phyloP scores from a whole-genome alignment of 2,797 vertebrate species.

The Varecia variegata region DNA sequence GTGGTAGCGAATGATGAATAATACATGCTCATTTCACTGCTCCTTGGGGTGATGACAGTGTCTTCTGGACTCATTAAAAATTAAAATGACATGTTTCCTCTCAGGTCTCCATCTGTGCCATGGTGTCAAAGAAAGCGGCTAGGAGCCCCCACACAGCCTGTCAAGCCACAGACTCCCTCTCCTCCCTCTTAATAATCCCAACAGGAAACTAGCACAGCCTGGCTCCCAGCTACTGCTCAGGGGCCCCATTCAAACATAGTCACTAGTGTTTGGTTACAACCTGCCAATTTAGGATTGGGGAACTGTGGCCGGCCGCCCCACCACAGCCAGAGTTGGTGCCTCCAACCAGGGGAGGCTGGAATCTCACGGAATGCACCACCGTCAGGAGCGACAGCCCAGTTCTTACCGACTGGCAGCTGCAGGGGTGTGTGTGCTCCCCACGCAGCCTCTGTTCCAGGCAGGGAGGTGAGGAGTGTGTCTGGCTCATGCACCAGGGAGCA shows the following conservation, averaged over 20 bases:
- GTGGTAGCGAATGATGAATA: background rate
- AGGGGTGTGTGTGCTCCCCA: background rate
- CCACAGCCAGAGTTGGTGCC: background rate
- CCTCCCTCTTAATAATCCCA: background rate
- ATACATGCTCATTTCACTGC: background rate
- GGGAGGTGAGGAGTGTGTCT: background rate
- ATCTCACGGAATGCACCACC: background rate
- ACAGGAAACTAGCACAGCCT: background rate
- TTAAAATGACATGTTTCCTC: slow-evolving; percentile 43
- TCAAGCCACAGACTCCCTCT: background rate
- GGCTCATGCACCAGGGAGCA: no score
- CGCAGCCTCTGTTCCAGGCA: background rate
- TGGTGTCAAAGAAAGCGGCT: background rate
- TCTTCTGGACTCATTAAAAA: slow-evolving; percentile 54
- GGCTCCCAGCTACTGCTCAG: background rate
- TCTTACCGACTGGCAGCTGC: background rate
- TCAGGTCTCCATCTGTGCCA: background rate
- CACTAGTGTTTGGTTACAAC: background rate
- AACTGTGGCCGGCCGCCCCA: background rate
- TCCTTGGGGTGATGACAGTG: slow-evolving; percentile 10
- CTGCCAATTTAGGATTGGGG: background rate
- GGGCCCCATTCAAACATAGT: background rate
- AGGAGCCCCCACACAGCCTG: background rate
- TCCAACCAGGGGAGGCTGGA: background rate
- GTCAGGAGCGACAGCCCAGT: accelerated